Conservation (phyloP, 2,113 vertebrate genomes). For the Amphiprion percula region DNA sequence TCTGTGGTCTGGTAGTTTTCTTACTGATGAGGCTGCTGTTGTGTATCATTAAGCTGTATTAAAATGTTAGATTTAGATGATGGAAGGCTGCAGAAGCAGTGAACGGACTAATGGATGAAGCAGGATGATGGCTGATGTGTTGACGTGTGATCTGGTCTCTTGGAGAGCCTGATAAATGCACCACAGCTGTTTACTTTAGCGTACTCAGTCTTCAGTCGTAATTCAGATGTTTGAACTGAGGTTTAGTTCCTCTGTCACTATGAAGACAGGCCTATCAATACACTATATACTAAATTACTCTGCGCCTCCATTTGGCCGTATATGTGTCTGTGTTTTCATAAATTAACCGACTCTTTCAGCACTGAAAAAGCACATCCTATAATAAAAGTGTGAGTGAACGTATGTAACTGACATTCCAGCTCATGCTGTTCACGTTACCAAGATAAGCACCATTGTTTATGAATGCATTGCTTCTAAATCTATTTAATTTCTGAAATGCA, state of each 20-base stretch:
- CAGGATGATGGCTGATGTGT: neutral
- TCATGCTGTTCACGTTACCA: neutral
- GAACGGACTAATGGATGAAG: neutral
- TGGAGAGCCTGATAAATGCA: neutral
- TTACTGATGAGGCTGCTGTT: neutral
- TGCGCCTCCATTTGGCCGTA: slow-evolving; percentile 6
- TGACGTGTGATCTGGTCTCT: neutral
- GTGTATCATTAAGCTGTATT: slow-evolving; percentile 7
- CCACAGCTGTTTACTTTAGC: neutral
- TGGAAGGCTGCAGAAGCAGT: neutral
- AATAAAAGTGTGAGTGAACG: neutral
- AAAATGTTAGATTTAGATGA: neutral
- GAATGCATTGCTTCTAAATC: neutral
- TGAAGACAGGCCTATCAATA: neutral
- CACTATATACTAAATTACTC: neutral
- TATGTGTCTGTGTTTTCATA: slow-evolving; percentile 12
- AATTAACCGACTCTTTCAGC: slow-evolving; percentile 20
- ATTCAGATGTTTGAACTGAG: neutral
- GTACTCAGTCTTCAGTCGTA: neutral
- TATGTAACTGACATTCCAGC: neutral
- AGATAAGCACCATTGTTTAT: neutral
- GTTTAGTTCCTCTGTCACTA: neutral
- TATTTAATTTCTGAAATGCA: slow-evolving; percentile 11
- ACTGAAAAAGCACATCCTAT: neutral
- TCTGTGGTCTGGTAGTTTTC: neutral